Evolutionary conservation across 2,888 invertebrate species (phyloP).

Genomic region (Aphodius sticticus): DNA sequence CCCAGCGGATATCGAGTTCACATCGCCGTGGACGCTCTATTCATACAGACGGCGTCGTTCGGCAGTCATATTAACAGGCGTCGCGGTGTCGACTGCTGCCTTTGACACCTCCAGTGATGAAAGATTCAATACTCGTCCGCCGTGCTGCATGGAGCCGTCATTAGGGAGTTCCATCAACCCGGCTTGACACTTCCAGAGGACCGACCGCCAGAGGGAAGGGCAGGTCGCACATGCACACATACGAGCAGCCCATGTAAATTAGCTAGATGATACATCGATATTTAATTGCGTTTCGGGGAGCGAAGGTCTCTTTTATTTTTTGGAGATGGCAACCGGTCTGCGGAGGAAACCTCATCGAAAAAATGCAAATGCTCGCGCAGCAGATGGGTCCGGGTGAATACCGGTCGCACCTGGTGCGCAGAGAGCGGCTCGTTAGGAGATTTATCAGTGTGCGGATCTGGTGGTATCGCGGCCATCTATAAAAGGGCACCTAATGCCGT

Average conservation of each 20-base stretch:
- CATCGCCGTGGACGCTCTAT: slow-evolving; percentile 32
- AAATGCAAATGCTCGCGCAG: slow-evolving; percentile 4
- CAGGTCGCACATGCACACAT: neutral
- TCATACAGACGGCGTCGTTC: slow-evolving; percentile 35
- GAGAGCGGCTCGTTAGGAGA: neutral
- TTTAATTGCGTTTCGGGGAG: slow-evolving; percentile 29
- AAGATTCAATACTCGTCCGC: slow-evolving; percentile 39
- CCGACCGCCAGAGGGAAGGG: neutral
- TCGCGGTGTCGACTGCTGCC: slow-evolving; percentile 42
- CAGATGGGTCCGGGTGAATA: neutral
- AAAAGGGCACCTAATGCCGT: slow-evolving; percentile 50
- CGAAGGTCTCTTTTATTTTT: neutral
- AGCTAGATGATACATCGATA: slow-evolving; percentile 32
- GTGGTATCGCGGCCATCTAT: slow-evolving; percentile 51
- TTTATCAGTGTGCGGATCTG: slow-evolving; percentile 53
- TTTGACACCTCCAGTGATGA: slow-evolving; percentile 46
- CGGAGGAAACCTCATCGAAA: neutral
- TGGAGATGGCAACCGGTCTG: neutral
- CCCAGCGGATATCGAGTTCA: no score
- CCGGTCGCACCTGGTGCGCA: slow-evolving; percentile 11
- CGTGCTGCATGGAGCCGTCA: neutral
- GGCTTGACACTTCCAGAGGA: neutral
- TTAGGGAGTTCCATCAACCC: neutral
- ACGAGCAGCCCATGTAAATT: slow-evolving; percentile 28
- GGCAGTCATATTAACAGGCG: slow-evolving; percentile 42